Evolutionary conservation across 2,888 invertebrate species (phyloP), one percentile per base, ranked within the genome.

Genomic region (Rhagonycha fulva): DNA sequence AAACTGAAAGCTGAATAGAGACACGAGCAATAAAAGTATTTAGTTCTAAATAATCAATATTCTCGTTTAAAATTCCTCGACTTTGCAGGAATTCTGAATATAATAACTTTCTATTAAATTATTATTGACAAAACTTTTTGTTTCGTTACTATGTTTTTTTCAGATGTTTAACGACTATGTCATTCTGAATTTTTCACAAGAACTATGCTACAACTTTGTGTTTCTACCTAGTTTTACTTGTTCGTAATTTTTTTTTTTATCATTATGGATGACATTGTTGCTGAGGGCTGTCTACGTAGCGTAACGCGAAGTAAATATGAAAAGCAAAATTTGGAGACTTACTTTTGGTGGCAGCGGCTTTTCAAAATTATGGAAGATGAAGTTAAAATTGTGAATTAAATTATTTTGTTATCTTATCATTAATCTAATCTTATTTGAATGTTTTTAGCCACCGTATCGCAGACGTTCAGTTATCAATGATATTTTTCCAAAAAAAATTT

Each of bases 361-460:
- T 86, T 87, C 71, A 69, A 81, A 63, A 76, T 78, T 9, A 78
- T 87, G 77, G 87, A 87, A 82, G 79, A 77, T 1, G 83, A 86
- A 71, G 81, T 82, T 12, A 63, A 78, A 26, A 83, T 85, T 71
- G 87, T 87, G 81, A 70, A 19, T 19, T 9, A 0, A 4, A 68
- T 4, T 14, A 14, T 11, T 71, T 24, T 63, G 68, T 32, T 70
- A 5, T 30, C 3, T 9, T 69, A 61, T 0, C 3, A 11, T 30
- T 69, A 14, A 23, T 32, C 5, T 24, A 24, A 68, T 32, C 19
- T 24, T 32, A 47, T 14, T 66, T 5, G 19, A 19, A n/a, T 68
- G 2, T 7, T 75, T 75, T 70, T 14, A 72, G 72, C 74, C 72
- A 0, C 11, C 76, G 1, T 70, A 78, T 63, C 19, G 26, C 47